Evolutionary conservation across 2,888 invertebrate species (phyloP).

Genomic region (Cryptus viduatorius): DNA sequence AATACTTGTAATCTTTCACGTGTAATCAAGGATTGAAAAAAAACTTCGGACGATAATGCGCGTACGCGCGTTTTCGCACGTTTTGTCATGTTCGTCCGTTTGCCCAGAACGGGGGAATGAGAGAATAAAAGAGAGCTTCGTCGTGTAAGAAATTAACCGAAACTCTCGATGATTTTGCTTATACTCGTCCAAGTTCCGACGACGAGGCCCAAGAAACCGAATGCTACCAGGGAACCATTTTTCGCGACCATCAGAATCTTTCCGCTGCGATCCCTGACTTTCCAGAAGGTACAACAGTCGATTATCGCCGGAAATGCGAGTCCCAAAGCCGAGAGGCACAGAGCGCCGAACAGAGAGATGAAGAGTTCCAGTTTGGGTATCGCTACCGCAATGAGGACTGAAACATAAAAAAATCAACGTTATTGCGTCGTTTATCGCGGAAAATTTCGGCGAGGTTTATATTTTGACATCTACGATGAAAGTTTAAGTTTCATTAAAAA

Average conservation of each 20-base stretch:
- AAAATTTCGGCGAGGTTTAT: too few species aligned
- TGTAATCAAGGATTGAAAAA: neutral
- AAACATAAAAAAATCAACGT: slow-evolving; percentile 15
- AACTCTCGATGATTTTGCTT: slow-evolving; percentile 88
- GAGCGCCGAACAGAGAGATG: slow-evolving; percentile 93
- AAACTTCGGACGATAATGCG: neutral
- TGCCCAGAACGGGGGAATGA: neutral
- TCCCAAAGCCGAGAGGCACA: slow-evolving; percentile 95
- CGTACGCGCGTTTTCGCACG: neutral
- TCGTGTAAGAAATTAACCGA: slow-evolving; percentile 80
- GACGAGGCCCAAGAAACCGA: slow-evolving; percentile 89
- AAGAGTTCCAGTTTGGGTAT: slow-evolving; percentile 92
- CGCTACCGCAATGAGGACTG: slow-evolving; percentile 93
- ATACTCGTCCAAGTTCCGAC: slow-evolving; percentile 91
- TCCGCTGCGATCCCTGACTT: slow-evolving; percentile 86
- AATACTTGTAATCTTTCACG: neutral
- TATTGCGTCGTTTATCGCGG: too few species aligned
- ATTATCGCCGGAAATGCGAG: slow-evolving; percentile 96
- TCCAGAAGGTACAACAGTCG: slow-evolving; percentile 93
- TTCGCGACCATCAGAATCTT: slow-evolving; percentile 87
- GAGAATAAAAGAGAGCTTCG: neutral
- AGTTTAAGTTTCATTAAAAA: too few species aligned
- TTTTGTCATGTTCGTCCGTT: neutral
- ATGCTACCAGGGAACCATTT: slow-evolving; percentile 88
- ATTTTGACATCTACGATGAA: too few species aligned